A percentile compares a stretch with the other conserved stretches of the same genome.
Evolutionary conservation across 2,113 vertebrate species (phyloP).

Genomic region (Boleophthalmus pectinirostris): DNA sequence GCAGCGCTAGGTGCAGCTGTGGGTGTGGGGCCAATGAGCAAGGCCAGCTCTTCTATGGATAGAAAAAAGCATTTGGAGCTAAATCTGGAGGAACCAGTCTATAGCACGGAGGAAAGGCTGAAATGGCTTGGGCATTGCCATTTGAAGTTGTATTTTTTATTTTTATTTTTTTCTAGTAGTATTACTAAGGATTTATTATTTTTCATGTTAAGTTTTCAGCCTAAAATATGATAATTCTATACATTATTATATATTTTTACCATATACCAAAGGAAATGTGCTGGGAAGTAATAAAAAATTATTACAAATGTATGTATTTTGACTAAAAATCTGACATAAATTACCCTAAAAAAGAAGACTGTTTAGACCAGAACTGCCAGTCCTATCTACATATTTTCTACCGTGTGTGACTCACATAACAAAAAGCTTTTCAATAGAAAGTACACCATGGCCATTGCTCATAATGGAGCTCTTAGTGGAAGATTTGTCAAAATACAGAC

Average conservation of each 20-base stretch:
- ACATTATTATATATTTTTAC: not conserved
- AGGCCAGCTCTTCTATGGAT: slow-evolving; percentile 66
- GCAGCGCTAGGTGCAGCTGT: slow-evolving; percentile 55
- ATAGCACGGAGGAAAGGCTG: not conserved
- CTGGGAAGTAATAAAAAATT: not conserved
- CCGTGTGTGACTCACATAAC: not conserved
- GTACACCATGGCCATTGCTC: not conserved
- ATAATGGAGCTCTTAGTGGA: slow-evolving; percentile 20
- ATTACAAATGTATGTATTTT: not conserved
- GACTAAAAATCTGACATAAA: not conserved
- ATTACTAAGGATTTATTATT: not conserved
- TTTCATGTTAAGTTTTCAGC: not conserved
- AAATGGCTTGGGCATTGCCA: not conserved
- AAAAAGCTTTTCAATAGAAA: slow-evolving; percentile 9
- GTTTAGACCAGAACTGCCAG: not conserved
- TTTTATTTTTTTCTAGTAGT: not conserved
- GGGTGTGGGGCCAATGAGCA: slow-evolving; percentile 54
- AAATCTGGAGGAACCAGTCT: slow-evolving; percentile 17
- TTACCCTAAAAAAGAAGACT: not conserved
- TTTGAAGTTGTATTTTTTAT: not conserved
- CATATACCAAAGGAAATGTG: not conserved
- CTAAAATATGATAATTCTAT: too few species aligned
- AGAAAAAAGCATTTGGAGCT: slow-evolving; percentile 45
- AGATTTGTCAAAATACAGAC: slow-evolving; percentile 53
- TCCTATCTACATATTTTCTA: slow-evolving; percentile 2